Base-by-base conservation (phyloP, 2,888 invertebrate species). In the Pollenia amentaria region DNA sequence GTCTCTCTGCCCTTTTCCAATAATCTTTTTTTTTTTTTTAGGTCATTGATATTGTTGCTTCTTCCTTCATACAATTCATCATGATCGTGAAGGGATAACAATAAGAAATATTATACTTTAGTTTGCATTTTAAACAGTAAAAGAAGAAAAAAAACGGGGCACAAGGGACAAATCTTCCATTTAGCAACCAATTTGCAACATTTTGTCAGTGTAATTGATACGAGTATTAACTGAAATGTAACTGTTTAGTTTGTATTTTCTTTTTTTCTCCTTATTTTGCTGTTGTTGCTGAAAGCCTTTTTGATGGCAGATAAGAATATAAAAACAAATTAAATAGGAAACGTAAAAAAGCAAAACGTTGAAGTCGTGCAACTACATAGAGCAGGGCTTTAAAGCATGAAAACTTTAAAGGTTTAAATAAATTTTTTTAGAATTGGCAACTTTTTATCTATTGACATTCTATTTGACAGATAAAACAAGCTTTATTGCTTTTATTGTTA, bases 201-300 rank as follows among this genome's bases (percentile, higher is more conserved):
- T 75, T 84, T 84, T 79, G 84, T 79, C 84, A 84, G 53, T 75
- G 79, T 79, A 84, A 80, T 84, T 84, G 84, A 84, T 84, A n/a
- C n/a, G n/a, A n/a, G n/a, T n/a, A 84, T 70, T 44, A 40, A 79
- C 64, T 62, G 40, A 73, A 84, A 67, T 55, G 75, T 76, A 76
- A 82, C 75, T 75, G 75, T 82, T 82, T 82, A 62, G 51, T 69
- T 82, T 70, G 70, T 72, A 79, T 3, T 40, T 57, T 16, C 16
- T 29, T 29, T 53, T 65, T 55, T 12, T 40, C 12, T 69, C 9
- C 44, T 64, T 64, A 6, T 29, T n/a, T 29, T 62, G 14, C 46
- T 42, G 69, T 51, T 75, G 21, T 21, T 64, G 73, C 65, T 73
- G 60, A 76, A 75, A 67, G 62, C 44, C 16, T 57, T 21, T 65